Percentiles rank a stretch among this genome's conserved stretches.
phyloP scores from a whole-genome alignment of 92 coral and sea anemone species.

The Phenganax subtilis region DNA sequence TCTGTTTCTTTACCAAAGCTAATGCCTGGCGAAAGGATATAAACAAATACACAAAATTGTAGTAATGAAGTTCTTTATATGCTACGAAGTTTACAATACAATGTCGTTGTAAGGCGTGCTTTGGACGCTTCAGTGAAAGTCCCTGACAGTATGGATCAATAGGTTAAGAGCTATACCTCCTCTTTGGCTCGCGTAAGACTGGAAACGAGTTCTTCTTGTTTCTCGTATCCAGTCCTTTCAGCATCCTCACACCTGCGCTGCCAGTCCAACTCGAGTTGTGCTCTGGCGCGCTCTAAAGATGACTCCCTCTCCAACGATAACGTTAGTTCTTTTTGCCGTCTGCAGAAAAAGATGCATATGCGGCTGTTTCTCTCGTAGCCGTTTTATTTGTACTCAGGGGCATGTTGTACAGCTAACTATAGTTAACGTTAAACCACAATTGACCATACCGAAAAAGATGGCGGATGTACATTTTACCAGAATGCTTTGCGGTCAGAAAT shows the following conservation, averaged over 20 bases:
- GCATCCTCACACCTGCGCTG: conserved; percentile 92
- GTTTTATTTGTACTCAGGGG: no score
- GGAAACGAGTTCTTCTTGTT: conserved; percentile 71
- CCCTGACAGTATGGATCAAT: background rate
- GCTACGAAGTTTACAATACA: no score
- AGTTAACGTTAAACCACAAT: no score
- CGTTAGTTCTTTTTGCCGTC: conserved; percentile 83
- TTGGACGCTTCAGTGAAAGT: background rate
- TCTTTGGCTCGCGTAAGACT: conserved; percentile 72
- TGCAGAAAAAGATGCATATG: conserved; percentile 4
- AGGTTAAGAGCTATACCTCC: conserved; percentile 52
- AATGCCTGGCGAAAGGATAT: conserved; percentile 49
- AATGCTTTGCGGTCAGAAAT: no score
- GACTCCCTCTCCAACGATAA: conserved; percentile 84
- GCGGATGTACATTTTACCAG: no score
- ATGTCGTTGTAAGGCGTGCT: no score
- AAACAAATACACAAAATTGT: background rate
- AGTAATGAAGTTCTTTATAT: background rate
- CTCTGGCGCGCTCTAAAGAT: conserved; percentile 61
- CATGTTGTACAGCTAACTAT: no score
- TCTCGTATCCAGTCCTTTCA: conserved; percentile 71
- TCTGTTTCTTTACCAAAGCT: conserved; percentile 68
- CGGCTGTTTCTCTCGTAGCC: no score
- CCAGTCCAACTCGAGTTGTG: conserved; percentile 89
- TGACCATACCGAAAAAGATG: no score